Base-by-base conservation (phyloP, 2,113 vertebrate species). In the Mesoclemmys tuberculata region DNA sequence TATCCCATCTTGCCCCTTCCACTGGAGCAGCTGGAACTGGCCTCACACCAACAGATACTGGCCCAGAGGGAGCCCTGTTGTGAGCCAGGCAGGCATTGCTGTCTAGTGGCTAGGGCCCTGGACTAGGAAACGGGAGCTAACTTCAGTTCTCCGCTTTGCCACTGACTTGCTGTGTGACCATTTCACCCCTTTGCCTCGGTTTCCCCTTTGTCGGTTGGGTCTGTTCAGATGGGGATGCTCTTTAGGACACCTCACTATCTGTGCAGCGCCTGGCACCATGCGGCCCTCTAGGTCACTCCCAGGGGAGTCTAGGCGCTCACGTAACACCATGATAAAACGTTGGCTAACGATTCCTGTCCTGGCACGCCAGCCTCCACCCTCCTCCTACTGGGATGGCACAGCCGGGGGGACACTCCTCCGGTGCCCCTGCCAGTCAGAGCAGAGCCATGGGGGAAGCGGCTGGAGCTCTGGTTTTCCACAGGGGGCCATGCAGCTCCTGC, bases 391-490 rank as follows among this genome's bases (percentile, higher is more conserved):
- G 41, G 38, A 44, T 13, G 71, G 38, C 71, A 26, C 10, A 13
- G 71, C 9, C 71, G 26, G 71, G 3, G 71, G 38, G 71, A 10
- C 44, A n/a, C 22, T 44, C 7, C 71, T n/a, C 21, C 3, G 16
- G 61, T 68, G 61, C 35, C 24, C 68, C 10, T 11, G 21, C 68
- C 68, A 11, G 21, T n/a, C 64, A 19, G 1, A n/a, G 68, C 19
- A 22, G n/a, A 74, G n/a, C 41, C 38, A 22, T 6, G 24, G 2
- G 11, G n/a, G 13, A 13, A 58, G 51, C 26, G 46, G 84, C 48
- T 0, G 0, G 3, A 29, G 35, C 0, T 1, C 27, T 49, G 4
- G 0, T 6, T 10, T 44, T 49, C 26, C 38, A 44, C 3, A 0
- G 0, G 0, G 49, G 46, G 51, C 51, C 56, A 12, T 1, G 10